Percentiles rank a stretch among this genome's conserved stretches.
phyloP scores from a whole-genome alignment of 2,797 vertebrate genomes.

The Acrossocheilus fasciatus region DNA sequence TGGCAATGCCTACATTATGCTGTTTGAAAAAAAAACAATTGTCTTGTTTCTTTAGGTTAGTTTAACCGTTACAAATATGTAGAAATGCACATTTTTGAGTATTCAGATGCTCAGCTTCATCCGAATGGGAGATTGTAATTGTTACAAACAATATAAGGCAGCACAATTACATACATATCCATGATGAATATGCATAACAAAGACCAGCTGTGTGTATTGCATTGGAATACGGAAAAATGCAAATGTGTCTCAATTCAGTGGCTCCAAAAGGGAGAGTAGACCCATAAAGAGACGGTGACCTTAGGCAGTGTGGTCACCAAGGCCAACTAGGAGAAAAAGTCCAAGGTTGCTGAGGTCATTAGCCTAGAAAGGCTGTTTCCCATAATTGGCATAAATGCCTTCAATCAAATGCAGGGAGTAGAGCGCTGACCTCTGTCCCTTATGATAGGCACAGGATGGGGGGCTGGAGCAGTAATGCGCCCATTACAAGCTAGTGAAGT shows the following conservation, averaged over 20 bases:
- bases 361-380: constrained; percentile 86
- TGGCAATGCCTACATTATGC: not conserved
- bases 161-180: constrained; percentile 45
- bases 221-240: constrained; percentile 47
- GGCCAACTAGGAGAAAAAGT: constrained; percentile 68
- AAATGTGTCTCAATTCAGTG: constrained; percentile 52
- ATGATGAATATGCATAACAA: constrained; percentile 51
- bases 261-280: constrained; percentile 39
- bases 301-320: constrained; percentile 44
- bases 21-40: constrained; percentile 1
- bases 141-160: constrained; percentile 41
- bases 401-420: constrained; percentile 86
- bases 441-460: constrained; percentile 83
- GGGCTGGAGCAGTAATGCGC: constrained; percentile 60
- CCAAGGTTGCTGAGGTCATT: constrained; percentile 89
- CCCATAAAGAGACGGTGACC: constrained; percentile 32
- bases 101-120: constrained; percentile 29
- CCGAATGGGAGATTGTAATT: constrained; percentile 37
- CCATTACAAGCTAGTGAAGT: constrained; percentile 88
- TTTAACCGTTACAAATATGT: constrained; percentile 27
- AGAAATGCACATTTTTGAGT: constrained; percentile 23
- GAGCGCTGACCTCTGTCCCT: constrained; percentile 88
- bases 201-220: constrained; percentile 51
- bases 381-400: constrained; percentile 81
- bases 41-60: constrained; percentile 22